These are phyloP conservation scores for Chamaea fasciata DNA, from an alignment of 2,113 vertebrate genomes.

Conservation along the genomic window DNA sequence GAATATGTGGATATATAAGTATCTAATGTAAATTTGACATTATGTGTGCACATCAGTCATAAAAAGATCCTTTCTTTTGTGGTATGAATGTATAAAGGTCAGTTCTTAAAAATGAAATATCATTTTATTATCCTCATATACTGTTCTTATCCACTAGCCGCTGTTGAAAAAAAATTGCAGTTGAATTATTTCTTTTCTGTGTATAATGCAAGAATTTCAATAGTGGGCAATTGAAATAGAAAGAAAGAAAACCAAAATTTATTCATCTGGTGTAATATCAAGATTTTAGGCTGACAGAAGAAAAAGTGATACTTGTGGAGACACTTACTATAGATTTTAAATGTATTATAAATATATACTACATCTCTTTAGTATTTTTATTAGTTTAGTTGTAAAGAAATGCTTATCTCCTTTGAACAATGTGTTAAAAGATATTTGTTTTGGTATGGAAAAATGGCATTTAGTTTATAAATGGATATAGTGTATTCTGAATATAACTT, in stretches of 20 bases:
- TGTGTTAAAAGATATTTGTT: background rate
- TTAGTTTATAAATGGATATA: background rate
- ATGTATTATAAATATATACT: background rate
- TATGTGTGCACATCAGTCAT: background rate
- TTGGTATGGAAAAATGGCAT: background rate
- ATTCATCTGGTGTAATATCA: background rate
- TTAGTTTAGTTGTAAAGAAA: background rate
- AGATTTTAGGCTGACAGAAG: background rate
- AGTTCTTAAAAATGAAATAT: background rate
- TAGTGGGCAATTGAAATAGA: background rate
- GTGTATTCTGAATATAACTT: background rate
- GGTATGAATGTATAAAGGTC: background rate
- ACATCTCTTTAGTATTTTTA: background rate
- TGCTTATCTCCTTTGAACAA: background rate
- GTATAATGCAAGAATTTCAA: background rate
- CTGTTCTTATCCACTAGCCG: background rate
- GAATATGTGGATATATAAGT: background rate
- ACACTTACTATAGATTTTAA: background rate
- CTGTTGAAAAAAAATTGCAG: background rate
- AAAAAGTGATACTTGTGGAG: background rate
- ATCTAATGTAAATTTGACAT: background rate
- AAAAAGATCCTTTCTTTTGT: background rate
- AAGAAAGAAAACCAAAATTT: background rate
- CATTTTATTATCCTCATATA: background rate
- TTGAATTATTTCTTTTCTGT: background rate